Evolutionary conservation across 2,888 invertebrate genomes (phyloP).

Genomic region (Plebejus argus): DNA sequence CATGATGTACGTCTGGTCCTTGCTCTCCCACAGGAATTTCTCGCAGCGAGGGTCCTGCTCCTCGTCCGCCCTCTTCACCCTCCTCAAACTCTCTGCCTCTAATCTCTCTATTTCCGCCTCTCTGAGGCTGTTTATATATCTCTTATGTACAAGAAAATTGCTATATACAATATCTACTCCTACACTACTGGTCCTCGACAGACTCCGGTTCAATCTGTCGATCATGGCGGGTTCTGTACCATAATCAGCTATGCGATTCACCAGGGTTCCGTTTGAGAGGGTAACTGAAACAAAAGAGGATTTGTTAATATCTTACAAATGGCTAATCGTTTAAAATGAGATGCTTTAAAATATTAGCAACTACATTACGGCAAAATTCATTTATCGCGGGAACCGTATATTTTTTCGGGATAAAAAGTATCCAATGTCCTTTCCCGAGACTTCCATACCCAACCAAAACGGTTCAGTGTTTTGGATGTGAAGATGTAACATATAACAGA

Average conservation of each 20-base stretch:
- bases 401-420: no score
- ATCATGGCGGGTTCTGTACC: constrained; percentile 16
- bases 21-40: constrained; percentile 48
- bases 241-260: constrained; percentile 18
- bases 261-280: neutral
- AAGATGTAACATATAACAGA: no score
- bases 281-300: neutral
- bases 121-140: constrained; percentile 2
- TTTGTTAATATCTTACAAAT: neutral
- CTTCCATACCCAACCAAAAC: no score
- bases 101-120: neutral
- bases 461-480: no score
- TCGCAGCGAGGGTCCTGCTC: constrained; percentile 53
- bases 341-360: no score
- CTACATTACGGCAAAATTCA: no score
- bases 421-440: no score
- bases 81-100: constrained; percentile 34
- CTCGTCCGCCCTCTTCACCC: constrained; percentile 51
- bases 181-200: constrained; percentile 19
- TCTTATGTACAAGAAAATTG: constrained; percentile 15
- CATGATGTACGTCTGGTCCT: constrained; percentile 48
- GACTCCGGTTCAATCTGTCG: neutral
- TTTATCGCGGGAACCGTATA: no score
- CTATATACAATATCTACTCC: neutral
- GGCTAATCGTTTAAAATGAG: no score